phyloP scores from a whole-genome alignment of 2,888 invertebrate species.

The Scaptomyza reducta region DNA sequence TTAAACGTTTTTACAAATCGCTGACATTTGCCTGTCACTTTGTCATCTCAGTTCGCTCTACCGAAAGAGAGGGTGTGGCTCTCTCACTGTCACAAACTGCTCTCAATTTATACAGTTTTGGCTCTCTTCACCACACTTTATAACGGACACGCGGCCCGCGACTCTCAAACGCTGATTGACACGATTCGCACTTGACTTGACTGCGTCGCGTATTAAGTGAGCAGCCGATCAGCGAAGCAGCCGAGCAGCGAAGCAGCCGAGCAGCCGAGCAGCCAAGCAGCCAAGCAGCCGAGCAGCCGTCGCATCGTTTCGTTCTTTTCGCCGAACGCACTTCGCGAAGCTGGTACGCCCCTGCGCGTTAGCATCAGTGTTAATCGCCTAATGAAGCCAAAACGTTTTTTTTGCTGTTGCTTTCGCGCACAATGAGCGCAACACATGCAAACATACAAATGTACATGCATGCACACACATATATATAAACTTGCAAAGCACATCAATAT shows the following conservation, averaged over 20 bases:
- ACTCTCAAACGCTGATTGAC: slow-evolving; percentile 62
- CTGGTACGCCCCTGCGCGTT: slow-evolving; percentile 33
- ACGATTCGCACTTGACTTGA: slow-evolving; percentile 74
- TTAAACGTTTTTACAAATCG: slow-evolving; percentile 70
- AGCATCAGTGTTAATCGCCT: slow-evolving; percentile 64
- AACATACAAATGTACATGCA: neutral
- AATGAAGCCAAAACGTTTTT: slow-evolving; percentile 71
- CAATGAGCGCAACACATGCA: slow-evolving; percentile 32
- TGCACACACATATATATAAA: too few species aligned
- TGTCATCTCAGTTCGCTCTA: slow-evolving; percentile 48
- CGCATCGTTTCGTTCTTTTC: neutral
- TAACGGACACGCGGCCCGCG: slow-evolving; percentile 45
- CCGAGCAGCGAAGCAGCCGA: neutral
- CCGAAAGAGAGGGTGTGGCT: neutral
- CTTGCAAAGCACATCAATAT: neutral
- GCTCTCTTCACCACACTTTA: slow-evolving; percentile 5
- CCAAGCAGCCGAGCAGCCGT: neutral
- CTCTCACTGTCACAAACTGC: neutral
- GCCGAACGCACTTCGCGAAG: neutral
- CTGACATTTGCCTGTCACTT: slow-evolving; percentile 75
- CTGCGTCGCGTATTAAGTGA: slow-evolving; percentile 62
- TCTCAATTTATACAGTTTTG: neutral
- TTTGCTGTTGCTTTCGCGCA: slow-evolving; percentile 49
- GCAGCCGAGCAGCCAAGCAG: neutral
- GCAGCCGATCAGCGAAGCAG: slow-evolving; percentile 33